These are phyloP conservation scores for Andrena trimmerana DNA, from an alignment of 2,888 invertebrate species.

Conservation along the genomic window DNA sequence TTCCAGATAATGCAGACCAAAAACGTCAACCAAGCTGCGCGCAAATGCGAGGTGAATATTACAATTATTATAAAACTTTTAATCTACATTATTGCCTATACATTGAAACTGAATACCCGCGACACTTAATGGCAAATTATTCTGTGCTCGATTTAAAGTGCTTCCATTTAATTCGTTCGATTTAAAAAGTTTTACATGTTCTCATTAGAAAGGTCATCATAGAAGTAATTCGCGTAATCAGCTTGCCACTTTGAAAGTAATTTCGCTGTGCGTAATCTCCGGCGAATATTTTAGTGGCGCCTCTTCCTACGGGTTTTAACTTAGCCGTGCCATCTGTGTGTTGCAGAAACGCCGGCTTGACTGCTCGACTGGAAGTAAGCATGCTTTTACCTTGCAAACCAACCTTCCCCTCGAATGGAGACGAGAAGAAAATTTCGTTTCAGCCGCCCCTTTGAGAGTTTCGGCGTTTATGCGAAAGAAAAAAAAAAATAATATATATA, in stretches of 20 bases:
- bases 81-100: neutral
- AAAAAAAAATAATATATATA: neutral
- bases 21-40: slow-evolving; percentile 71
- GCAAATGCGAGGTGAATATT: slow-evolving; percentile 70
- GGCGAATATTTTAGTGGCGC: neutral
- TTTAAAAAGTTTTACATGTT: neutral
- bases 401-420: slow-evolving; percentile 17
- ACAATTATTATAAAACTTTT: neutral
- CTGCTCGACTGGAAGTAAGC: slow-evolving; percentile 64
- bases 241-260: neutral
- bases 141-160: neutral
- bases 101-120: neutral
- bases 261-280: neutral
- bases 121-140: too few species aligned
- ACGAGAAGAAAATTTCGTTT: slow-evolving; percentile 40
- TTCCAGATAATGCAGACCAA: slow-evolving; percentile 76
- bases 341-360: slow-evolving; percentile 63
- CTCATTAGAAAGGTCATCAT: neutral
- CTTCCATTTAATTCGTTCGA: neutral
- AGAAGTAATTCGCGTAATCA: neutral
- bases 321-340: slow-evolving; percentile 39
- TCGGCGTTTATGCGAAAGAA: neutral
- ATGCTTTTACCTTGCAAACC: slow-evolving; percentile 47
- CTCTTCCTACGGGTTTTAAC: slow-evolving; percentile 20
- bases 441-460: slow-evolving; percentile 30